phyloP scores from a whole-genome alignment of 1,140 invertebrate species.

The Trichogramma pretiosum region DNA sequence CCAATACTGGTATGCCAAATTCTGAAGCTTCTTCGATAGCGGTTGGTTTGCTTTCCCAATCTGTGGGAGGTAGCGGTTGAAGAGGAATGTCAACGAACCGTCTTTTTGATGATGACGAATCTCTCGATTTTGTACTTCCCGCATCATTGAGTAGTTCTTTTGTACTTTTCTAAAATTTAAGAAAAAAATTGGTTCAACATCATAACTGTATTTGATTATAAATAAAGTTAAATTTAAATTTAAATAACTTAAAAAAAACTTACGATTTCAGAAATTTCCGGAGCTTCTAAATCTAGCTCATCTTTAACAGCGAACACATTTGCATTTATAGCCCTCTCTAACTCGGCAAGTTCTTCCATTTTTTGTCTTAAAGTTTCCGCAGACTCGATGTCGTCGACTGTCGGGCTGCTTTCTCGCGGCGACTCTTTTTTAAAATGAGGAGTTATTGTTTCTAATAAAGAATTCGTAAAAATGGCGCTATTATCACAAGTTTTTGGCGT shows the following conservation, averaged over 20 bases:
- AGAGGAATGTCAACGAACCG: too few species aligned
- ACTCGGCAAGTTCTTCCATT: slow-evolving; percentile 13
- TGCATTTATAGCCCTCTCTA: slow-evolving; percentile 8
- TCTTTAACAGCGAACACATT: background rate
- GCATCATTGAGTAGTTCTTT: too few species aligned
- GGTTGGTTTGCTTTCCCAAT: slow-evolving; percentile 3
- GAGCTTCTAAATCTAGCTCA: slow-evolving; percentile 6
- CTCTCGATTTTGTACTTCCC: background rate
- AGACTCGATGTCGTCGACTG: slow-evolving; percentile 11
- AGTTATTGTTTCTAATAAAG: too few species aligned
- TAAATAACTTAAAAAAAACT: slow-evolving; percentile 1
- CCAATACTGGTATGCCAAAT: slow-evolving; percentile 14
- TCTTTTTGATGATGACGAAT: background rate
- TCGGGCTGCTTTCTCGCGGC: too few species aligned
- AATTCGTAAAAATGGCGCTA: too few species aligned
- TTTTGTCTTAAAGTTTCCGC: slow-evolving; percentile 8
- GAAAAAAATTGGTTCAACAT: too few species aligned
- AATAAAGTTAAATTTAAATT: background rate
- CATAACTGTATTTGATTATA: too few species aligned
- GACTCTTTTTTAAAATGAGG: too few species aligned
- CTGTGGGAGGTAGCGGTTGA: too few species aligned
- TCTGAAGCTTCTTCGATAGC: slow-evolving; percentile 14
- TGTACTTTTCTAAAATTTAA: too few species aligned
- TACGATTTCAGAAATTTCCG: slow-evolving; percentile 8
- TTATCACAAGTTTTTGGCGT: too few species aligned